These are phyloP conservation scores for Cheilosia impressa DNA, from an alignment of 2,888 invertebrate species.

Conservation along the genomic window DNA sequence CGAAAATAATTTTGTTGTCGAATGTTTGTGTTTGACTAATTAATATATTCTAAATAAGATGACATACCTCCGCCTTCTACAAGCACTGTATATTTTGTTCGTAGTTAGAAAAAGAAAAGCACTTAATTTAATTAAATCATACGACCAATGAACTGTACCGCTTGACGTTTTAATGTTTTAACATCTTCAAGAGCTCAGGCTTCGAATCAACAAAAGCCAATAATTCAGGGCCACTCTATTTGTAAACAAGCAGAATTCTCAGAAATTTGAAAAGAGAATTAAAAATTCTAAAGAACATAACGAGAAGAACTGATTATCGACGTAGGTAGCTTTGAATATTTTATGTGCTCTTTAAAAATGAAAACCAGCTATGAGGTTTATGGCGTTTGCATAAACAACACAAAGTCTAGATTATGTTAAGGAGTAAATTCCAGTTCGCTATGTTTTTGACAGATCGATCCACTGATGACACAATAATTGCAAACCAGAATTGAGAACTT, in stretches of 20 bases:
- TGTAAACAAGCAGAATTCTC: constrained; percentile 27
- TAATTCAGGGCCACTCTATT: constrained; percentile 18
- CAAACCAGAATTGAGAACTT: constrained; percentile 14
- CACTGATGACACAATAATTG: constrained; percentile 28
- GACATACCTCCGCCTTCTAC: too few species aligned
- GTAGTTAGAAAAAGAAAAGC: too few species aligned
- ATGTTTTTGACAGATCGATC: not conserved
- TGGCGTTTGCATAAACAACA: not conserved
- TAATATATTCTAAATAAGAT: too few species aligned
- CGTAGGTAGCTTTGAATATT: not conserved
- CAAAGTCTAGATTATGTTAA: constrained; percentile 2
- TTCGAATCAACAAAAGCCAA: not conserved
- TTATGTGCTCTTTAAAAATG: not conserved
- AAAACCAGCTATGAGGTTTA: constrained; percentile 1
- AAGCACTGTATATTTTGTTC: too few species aligned
- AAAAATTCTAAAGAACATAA: constrained; percentile 5
- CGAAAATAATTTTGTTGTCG: too few species aligned
- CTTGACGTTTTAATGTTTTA: not conserved
- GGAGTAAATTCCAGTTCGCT: not conserved
- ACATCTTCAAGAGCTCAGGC: not conserved
- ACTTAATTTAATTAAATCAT: not conserved
- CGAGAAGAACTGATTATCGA: not conserved
- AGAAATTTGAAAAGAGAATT: too few species aligned
- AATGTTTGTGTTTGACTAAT: too few species aligned
- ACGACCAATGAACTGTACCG: not conserved